Conservation (phyloP, 2,113 vertebrate species). For the Sterna hirundo region DNA sequence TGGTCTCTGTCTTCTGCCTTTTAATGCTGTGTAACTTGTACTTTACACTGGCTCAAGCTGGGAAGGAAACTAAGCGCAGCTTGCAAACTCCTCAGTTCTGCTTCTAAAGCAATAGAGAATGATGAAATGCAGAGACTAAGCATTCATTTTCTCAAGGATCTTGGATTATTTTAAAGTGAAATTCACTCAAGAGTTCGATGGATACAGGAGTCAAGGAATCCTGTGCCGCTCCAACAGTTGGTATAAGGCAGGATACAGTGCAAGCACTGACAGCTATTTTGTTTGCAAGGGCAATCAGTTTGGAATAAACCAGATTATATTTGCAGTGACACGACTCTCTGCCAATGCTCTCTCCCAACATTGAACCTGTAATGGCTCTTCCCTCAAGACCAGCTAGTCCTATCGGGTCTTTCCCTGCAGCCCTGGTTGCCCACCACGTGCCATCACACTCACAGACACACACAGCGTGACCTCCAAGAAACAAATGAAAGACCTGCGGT, state of each 20-base stretch:
- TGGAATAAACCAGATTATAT: background rate
- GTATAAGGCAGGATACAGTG: background rate
- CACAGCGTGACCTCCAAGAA: background rate
- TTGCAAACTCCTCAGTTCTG: slow-evolving; percentile 28
- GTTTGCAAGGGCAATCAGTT: background rate
- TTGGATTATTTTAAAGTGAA: slow-evolving; percentile 14
- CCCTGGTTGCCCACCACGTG: background rate
- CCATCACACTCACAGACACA: background rate
- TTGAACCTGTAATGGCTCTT: background rate
- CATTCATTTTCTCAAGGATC: slow-evolving; percentile 11
- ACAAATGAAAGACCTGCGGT: background rate
- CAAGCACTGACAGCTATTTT: background rate
- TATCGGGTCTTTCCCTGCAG: fast-evolving
- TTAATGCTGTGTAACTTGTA: slow-evolving; percentile 7
- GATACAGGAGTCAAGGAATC: background rate
- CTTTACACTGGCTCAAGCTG: slow-evolving; percentile 38
- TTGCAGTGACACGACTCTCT: background rate
- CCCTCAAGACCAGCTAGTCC: background rate
- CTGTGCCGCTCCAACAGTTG: background rate
- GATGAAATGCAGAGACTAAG: slow-evolving; percentile 17
- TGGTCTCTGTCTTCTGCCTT: slow-evolving; percentile 14
- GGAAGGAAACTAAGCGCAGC: slow-evolving; percentile 27
- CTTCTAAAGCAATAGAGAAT: slow-evolving; percentile 26
- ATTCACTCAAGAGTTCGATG: background rate
- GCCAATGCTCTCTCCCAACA: background rate